Evolutionary conservation across 2,797 vertebrate genomes (phyloP), one percentile per base, ranked within the genome.

Genomic region (Capromys pilorides): DNA sequence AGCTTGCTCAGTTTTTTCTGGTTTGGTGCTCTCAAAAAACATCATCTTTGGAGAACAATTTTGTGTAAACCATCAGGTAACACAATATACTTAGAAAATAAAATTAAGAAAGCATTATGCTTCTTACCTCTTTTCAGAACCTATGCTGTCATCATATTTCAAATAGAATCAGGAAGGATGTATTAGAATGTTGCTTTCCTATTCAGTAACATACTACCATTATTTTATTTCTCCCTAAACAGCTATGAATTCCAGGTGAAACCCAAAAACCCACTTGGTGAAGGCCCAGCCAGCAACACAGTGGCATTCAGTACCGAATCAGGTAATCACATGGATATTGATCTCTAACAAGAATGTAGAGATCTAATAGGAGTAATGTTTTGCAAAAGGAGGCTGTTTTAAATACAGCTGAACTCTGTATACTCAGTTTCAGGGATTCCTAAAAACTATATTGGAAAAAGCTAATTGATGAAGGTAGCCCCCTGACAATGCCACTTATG

Each of bases 191-290:
- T 54, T 94, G 86, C 82, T 88, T 57, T 95, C 61, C 86, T 86
- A 80, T 62, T 81, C 1, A 94, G 54, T 26, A 94, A 88, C 14
- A 33, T 83, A 26, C 4, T 95, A 84, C 26, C 90, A 96, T 94
- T 77, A 81, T 51, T 91, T 93, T 96, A 96, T 97, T 96, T 96
- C 89, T 98, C 96, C 45, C 64, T 59, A 22, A 2, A 69, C 97
- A 99, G 99, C 97, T 99, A 99, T 83, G 98, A 99, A 98, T 99
- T 99, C 97, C 98, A 98, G 3, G 99, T 99, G 95, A 99, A 98
- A 94, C 98, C 99, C 36, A 99, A 97, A 98, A 99, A 99, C 85
- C 99, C 99, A 89, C 98, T 99, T 49, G 99, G 99, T 92, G 98
- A 98, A 75, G 99, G 99, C 71, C 99, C 99, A 8, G 97, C 98